These are phyloP conservation scores for Physocephala rufipes DNA, from an alignment of 2,888 invertebrate genomes.

Conservation along the genomic window DNA sequence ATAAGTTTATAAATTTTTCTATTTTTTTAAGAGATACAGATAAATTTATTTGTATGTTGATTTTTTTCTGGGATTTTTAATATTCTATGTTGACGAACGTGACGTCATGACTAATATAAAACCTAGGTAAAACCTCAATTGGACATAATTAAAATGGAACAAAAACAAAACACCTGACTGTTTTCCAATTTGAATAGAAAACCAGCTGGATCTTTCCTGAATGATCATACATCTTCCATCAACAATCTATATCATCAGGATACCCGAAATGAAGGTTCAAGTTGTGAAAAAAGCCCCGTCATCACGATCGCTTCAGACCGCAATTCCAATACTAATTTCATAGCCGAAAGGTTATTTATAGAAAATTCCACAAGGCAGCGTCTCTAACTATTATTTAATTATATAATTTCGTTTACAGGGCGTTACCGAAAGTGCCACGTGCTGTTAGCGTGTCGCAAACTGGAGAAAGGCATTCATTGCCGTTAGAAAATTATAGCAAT, in stretches of 20 bases:
- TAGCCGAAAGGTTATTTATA: slow-evolving; percentile 41
- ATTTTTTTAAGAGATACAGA: slow-evolving; percentile 27
- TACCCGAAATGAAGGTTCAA: slow-evolving; percentile 33
- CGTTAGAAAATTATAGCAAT: slow-evolving; percentile 32
- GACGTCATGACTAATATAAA: neutral
- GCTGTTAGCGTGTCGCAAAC: slow-evolving; percentile 39
- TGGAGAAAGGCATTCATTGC: slow-evolving; percentile 42
- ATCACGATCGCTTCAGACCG: slow-evolving; percentile 33
- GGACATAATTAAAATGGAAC: neutral
- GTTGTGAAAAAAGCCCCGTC: slow-evolving; percentile 35
- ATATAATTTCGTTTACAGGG: neutral
- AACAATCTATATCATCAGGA: slow-evolving; percentile 36
- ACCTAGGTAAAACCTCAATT: slow-evolving; percentile 30
- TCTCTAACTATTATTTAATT: neutral
- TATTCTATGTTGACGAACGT: slow-evolving; percentile 5
- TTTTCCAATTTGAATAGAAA: slow-evolving; percentile 29
- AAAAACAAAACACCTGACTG: neutral
- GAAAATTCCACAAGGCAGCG: neutral
- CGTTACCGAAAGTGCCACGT: slow-evolving; percentile 38
- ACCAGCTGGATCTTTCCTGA: slow-evolving; percentile 40
- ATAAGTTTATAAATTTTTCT: slow-evolving; percentile 10
- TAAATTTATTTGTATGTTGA: slow-evolving; percentile 39
- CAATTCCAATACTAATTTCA: slow-evolving; percentile 43
- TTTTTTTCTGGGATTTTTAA: slow-evolving; percentile 25
- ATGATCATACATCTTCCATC: slow-evolving; percentile 37